phyloP scores from a whole-genome alignment of 1,140 invertebrate species.

The Rhagoletis pomonella region DNA sequence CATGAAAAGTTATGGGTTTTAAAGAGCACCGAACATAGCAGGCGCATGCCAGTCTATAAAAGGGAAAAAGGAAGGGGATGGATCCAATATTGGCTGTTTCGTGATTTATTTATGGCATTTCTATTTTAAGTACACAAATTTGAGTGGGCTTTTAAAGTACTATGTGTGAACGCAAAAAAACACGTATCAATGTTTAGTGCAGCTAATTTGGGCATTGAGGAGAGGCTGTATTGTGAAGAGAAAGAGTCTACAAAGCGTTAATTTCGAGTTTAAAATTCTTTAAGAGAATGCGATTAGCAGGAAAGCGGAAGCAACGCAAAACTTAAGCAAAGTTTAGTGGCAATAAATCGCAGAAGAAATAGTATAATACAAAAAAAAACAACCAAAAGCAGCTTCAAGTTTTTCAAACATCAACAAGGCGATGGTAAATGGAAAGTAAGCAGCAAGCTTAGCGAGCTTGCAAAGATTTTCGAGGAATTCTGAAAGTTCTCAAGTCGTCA shows the following conservation, averaged over 20 bases:
- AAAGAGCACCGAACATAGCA: neutral
- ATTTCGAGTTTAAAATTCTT: neutral
- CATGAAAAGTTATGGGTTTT: neutral
- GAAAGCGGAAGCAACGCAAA: neutral
- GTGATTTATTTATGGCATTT: neutral
- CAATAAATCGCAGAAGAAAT: neutral
- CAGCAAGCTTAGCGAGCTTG: neutral
- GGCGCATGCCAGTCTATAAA: neutral
- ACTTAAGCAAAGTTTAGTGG: conserved; percentile 4
- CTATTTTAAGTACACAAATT: neutral
- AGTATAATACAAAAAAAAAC: neutral
- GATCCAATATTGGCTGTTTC: neutral
- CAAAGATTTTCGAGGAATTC: conserved; percentile 13
- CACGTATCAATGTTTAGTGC: neutral
- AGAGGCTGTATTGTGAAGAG: neutral
- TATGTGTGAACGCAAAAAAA: neutral
- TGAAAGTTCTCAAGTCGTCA: neutral
- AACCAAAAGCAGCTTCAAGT: neutral
- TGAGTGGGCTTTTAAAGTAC: neutral
- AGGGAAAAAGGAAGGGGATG: neutral
- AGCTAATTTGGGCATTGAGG: neutral
- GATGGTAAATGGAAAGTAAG: neutral
- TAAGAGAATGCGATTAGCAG: neutral
- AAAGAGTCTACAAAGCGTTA: neutral
- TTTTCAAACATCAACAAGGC: neutral